Percentiles rank a stretch among this genome's conserved stretches.
Evolutionary conservation across 2,797 vertebrate genomes (phyloP).

Genomic region (Artibeus lituratus): DNA sequence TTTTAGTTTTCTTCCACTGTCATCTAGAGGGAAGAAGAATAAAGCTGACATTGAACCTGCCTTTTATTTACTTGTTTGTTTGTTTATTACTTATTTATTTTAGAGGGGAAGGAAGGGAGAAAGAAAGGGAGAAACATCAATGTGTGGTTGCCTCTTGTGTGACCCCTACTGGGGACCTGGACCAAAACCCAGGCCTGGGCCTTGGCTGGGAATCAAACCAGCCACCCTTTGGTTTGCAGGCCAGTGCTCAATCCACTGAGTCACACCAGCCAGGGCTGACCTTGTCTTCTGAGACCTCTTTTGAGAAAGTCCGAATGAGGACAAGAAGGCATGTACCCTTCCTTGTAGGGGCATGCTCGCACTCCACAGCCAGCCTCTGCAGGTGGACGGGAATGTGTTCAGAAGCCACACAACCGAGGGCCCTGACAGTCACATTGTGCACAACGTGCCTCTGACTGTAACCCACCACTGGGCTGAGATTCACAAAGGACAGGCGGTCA

Average conservation of each 20-base stretch:
- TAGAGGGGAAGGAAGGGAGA: no score
- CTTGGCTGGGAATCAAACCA: no score
- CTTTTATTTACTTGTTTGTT: no score
- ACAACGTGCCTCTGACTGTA: neutral
- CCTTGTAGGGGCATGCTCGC: neutral
- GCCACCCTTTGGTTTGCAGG: no score
- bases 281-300: neutral
- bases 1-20: conserved; percentile 39
- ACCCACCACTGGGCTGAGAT: neutral
- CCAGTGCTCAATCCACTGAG: no score
- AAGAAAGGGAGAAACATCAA: no score
- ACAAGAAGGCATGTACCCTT: neutral
- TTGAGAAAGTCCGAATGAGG: neutral
- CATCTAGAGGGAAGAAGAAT: neutral
- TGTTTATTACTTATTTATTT: no score
- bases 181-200: no score
- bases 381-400: neutral
- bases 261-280: no score
- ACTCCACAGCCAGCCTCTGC: neutral
- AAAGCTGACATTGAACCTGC: conserved; percentile 8
- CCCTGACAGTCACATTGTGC: neutral
- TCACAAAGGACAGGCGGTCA: neutral
- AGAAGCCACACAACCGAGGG: neutral
- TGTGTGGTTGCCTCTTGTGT: no score
- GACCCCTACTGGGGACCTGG: no score